phyloP scores from a whole-genome alignment of 2,888 invertebrate genomes.

The Homarus gammarus region DNA sequence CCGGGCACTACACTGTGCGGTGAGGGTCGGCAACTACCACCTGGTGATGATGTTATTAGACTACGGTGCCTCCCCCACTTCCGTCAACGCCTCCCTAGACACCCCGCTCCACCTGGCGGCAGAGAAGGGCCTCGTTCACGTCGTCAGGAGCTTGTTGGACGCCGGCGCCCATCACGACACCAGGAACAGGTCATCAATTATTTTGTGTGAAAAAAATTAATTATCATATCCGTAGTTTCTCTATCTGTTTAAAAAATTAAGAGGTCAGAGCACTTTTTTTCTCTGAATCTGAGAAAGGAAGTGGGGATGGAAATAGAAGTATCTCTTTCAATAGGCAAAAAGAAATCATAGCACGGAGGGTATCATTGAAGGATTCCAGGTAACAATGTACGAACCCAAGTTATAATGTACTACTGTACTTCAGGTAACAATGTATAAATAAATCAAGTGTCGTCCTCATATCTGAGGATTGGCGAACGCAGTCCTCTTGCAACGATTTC shows the following conservation, averaged over 20 bases:
- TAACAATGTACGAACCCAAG: too few species aligned
- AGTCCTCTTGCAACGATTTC: too few species aligned
- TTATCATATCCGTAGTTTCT: not conserved
- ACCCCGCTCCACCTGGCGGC: constrained; percentile 68
- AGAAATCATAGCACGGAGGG: too few species aligned
- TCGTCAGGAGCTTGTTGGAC: constrained; percentile 12
- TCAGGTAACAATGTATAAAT: too few species aligned
- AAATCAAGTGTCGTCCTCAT: too few species aligned
- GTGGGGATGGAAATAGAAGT: too few species aligned
- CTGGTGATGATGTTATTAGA: constrained; percentile 50
- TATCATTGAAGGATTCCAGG: too few species aligned
- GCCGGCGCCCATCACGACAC: constrained; percentile 36
- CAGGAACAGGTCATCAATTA: constrained; percentile 8
- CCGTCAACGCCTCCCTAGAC: constrained; percentile 54
- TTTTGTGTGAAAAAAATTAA: not conserved
- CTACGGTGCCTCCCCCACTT: constrained; percentile 43
- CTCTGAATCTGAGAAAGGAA: too few species aligned
- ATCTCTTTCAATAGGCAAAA: too few species aligned
- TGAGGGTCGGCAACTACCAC: constrained; percentile 23
- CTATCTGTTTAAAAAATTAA: not conserved
- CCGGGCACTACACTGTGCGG: constrained; percentile 53
- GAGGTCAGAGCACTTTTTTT: not conserved
- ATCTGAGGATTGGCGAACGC: too few species aligned
- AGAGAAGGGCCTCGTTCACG: constrained; percentile 40
- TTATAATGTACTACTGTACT: too few species aligned